phyloP scores from a whole-genome alignment of 2,888 invertebrate genomes.

The Drosophila koepferae region DNA sequence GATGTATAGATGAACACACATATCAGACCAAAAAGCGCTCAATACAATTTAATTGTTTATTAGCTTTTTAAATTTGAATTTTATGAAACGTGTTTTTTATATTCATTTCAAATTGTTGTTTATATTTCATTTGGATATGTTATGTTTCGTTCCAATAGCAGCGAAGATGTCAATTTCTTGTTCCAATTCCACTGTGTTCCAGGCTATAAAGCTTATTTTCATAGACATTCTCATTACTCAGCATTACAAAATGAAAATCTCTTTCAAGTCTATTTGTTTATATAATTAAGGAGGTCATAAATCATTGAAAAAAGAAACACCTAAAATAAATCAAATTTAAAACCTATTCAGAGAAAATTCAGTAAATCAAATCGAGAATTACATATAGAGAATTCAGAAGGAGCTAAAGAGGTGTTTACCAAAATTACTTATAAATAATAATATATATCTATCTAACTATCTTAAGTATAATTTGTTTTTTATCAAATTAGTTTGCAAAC shows the following conservation, averaged over 20 bases:
- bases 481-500: background rate
- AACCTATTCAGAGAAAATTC: background rate
- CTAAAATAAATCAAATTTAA: background rate
- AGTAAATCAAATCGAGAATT: background rate
- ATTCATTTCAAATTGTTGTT: background rate
- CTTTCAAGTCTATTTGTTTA: background rate
- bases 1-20: no score
- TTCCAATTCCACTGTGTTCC: no score
- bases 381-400: no score
- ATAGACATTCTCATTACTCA: no score
- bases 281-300: background rate
- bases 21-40: background rate
- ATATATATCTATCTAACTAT: no score
- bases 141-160: background rate
- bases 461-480: background rate
- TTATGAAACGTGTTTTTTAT: constrained; percentile 4
- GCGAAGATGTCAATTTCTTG: background rate
- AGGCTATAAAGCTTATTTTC: no score
- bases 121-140: background rate
- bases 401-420: no score
- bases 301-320: background rate
- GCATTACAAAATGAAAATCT: background rate
- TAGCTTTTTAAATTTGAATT: background rate
- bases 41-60: constrained; percentile 14
- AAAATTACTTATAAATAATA: no score